Evolutionary conservation across 2,888 invertebrate genomes (phyloP).

Genomic region (Chrysolina oricalcia): DNA sequence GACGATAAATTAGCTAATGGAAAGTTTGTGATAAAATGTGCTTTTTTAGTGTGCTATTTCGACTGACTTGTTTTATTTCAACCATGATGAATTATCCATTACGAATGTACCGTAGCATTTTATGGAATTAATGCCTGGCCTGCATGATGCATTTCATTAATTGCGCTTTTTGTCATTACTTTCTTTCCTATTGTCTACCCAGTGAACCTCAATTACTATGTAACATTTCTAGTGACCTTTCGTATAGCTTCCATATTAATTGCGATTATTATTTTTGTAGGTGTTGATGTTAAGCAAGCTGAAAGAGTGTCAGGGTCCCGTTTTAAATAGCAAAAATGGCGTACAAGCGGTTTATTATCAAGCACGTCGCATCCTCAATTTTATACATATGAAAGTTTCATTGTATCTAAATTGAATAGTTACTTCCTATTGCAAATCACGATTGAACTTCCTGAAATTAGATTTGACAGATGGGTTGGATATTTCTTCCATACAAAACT

Average conservation of each 20-base stretch:
- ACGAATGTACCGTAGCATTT: background rate
- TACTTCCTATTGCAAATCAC: background rate
- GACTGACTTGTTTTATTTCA: background rate
- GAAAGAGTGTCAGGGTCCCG: constrained; percentile 18
- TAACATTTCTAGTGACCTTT: background rate
- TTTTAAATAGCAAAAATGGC: constrained; percentile 2
- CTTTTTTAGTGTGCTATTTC: background rate
- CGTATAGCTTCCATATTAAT: background rate
- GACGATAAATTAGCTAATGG: too few species aligned
- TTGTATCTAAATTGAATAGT: background rate
- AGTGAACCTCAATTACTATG: background rate
- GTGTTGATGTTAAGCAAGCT: background rate
- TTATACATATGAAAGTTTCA: background rate
- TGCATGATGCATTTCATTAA: constrained; percentile 1
- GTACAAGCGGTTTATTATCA: background rate
- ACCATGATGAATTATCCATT: background rate
- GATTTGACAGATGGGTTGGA: too few species aligned
- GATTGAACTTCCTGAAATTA: too few species aligned
- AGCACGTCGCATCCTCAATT: constrained; percentile 8
- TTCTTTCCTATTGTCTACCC: background rate
- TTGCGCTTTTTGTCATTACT: constrained; percentile 1
- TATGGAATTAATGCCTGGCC: background rate
- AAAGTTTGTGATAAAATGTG: background rate
- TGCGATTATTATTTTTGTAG: constrained; percentile 9
- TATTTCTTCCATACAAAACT: too few species aligned